Evolutionary conservation across 2,888 invertebrate genomes (phyloP).

Genomic region (Xanthorhoe designata): DNA sequence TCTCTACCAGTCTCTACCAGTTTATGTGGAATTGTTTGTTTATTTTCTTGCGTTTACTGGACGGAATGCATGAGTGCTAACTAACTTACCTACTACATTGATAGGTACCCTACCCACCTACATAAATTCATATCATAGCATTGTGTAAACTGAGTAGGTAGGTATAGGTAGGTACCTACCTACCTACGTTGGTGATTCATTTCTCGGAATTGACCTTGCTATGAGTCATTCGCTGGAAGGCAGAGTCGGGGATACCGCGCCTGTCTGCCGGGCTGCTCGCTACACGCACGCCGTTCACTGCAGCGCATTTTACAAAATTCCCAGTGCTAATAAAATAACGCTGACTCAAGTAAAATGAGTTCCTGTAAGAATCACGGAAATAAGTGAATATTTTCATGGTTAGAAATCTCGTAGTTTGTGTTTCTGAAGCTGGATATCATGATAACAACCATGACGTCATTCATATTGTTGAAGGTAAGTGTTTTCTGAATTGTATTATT

Average conservation of each 20-base stretch:
- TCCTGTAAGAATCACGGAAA: slow-evolving; percentile 54
- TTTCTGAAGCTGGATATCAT: slow-evolving; percentile 79
- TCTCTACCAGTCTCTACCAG: no score
- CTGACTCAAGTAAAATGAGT: slow-evolving; percentile 63
- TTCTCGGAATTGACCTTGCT: slow-evolving; percentile 87
- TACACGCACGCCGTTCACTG: slow-evolving; percentile 76
- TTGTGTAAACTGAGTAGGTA: slow-evolving; percentile 6
- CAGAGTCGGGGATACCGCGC: slow-evolving; percentile 86
- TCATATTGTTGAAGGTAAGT: slow-evolving; percentile 83
- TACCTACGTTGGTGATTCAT: slow-evolving; percentile 80
- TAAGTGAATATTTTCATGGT: slow-evolving; percentile 53
- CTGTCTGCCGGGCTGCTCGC: slow-evolving; percentile 82
- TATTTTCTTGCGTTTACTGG: background rate
- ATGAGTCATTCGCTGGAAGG: slow-evolving; percentile 86
- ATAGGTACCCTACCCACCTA: background rate
- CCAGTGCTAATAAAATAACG: slow-evolving; percentile 56
- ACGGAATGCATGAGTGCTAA: background rate
- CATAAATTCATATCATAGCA: background rate
- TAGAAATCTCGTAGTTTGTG: slow-evolving; percentile 66
- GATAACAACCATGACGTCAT: slow-evolving; percentile 86
- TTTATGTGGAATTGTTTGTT: background rate
- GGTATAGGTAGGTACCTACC: slow-evolving; percentile 25
- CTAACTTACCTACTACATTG: background rate
- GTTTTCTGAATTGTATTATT: slow-evolving; percentile 35
- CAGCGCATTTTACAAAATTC: slow-evolving; percentile 61